Percentiles rank a stretch among this genome's conserved stretches.
Conservation (phyloP, 2,797 vertebrate genomes). For the Otolemur crassicaudatus region DNA sequence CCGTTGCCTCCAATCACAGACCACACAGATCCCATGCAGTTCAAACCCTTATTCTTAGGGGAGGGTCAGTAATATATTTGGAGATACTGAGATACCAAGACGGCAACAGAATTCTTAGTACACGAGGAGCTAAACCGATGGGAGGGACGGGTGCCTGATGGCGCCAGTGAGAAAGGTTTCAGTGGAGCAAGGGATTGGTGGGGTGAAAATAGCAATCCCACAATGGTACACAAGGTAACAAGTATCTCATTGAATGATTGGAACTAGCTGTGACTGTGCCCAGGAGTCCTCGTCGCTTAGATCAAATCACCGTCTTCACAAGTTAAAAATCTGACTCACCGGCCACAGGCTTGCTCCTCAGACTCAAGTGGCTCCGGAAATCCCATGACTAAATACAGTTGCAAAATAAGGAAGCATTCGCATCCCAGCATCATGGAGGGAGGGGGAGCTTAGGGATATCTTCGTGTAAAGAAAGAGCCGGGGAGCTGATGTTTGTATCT, state of each 20-base stretch:
- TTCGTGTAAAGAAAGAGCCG: conserved; percentile 10
- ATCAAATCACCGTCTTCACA: background rate
- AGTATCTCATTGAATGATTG: background rate
- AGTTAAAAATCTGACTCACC: conserved; percentile 58
- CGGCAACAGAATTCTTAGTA: background rate
- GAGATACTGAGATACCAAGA: background rate
- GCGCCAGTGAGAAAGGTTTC: background rate
- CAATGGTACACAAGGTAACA: background rate
- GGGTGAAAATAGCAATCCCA: background rate
- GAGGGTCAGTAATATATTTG: background rate
- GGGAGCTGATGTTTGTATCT: background rate
- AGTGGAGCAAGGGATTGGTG: background rate
- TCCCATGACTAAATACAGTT: conserved; percentile 32
- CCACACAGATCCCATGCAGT: background rate
- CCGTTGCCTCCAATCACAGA: background rate
- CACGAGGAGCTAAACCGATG: background rate
- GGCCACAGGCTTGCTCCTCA: background rate
- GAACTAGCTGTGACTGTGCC: background rate
- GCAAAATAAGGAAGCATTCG: background rate
- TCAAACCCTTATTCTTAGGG: background rate
- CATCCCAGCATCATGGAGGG: background rate
- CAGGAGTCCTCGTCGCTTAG: background rate
- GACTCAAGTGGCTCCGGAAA: conserved; percentile 55
- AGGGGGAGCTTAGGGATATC: background rate
- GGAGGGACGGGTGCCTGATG: background rate